Evolutionary conservation across 2,888 invertebrate genomes (phyloP), one percentile per base, ranked within the genome.

Genomic region (Desoria tigrina): DNA sequence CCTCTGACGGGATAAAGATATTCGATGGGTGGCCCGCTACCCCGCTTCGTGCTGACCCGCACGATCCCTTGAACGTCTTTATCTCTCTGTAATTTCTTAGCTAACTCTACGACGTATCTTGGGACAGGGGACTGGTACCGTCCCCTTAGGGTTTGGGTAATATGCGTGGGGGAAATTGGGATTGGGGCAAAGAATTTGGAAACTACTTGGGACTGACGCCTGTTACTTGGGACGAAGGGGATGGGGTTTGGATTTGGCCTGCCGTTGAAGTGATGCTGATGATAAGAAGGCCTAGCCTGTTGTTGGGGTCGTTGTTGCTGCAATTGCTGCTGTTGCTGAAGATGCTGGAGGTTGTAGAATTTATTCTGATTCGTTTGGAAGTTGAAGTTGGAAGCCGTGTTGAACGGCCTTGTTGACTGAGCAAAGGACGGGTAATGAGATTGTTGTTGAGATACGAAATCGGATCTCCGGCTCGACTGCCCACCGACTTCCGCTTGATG

Each of bases 1-100:
- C 74, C 74, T 42, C 70, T 62, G 4, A 74, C 74, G 0, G 74
- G 74, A 37, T 73, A 73, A 7, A 74, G 51, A 55, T 69, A 74
- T 42, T 74, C 74, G 2, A 74, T 45, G n/a, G 45, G 45, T 18
- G 45, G 45, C 4, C 56, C 9, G 70, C 70, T 3, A 71, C 67
- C 11, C 72, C 71, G 21, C 61, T 61, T 74, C 11, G 66, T 68
- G 18, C 61, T 64, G 4, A 74, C 73, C 14, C 74, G 32, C 1
- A 74, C 71, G 37, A 74, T 74, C 1, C 74, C 74, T 45, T 71
- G 72, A 11, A 74, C 65, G 26, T 71, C 57, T 45, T 65, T 69
- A 28, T 74, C 74, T 23, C 49, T 61, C 32, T 68, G 67, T 14
- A 74, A 56, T 45, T 74, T 74, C 51, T 66, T 71, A 1, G 74